These are phyloP conservation scores for Rattus rattus DNA, from an alignment of 2,113 vertebrate species.

Conservation along the genomic window DNA sequence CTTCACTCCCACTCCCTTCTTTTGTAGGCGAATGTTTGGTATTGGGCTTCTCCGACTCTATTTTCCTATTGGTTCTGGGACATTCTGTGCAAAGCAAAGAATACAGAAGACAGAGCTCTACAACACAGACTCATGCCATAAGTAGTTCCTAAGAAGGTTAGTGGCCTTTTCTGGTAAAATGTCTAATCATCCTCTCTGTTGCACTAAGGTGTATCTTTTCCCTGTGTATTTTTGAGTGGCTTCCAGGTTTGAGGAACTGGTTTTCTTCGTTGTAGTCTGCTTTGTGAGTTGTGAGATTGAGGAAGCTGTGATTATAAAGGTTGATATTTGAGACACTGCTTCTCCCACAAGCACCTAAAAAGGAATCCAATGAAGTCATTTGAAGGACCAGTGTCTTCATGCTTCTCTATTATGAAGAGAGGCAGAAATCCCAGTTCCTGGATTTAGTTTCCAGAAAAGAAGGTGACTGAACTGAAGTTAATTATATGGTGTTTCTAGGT, in stretches of 20 bases:
- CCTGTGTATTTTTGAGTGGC: background rate
- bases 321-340: background rate
- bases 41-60: background rate
- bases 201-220: background rate
- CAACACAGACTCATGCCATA: background rate
- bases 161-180: background rate
- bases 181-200: background rate
- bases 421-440: slow-evolving; percentile 59
- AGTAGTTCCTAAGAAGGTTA: background rate
- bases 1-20: background rate
- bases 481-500: slow-evolving; percentile 54
- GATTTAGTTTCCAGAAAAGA: slow-evolving; percentile 33
- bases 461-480: background rate
- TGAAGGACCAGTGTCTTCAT: slow-evolving; percentile 29
- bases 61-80: background rate
- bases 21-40: background rate
- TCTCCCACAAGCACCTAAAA: background rate
- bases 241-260: background rate
- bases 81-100: background rate
- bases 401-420: slow-evolving; percentile 39
- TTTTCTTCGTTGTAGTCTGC: background rate
- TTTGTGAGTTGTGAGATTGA: background rate
- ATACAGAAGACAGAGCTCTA: background rate
- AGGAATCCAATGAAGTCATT: slow-evolving; percentile 10
- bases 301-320: background rate